Conservation (phyloP, 2,797 vertebrate genomes). For the Glossophaga mutica region DNA sequence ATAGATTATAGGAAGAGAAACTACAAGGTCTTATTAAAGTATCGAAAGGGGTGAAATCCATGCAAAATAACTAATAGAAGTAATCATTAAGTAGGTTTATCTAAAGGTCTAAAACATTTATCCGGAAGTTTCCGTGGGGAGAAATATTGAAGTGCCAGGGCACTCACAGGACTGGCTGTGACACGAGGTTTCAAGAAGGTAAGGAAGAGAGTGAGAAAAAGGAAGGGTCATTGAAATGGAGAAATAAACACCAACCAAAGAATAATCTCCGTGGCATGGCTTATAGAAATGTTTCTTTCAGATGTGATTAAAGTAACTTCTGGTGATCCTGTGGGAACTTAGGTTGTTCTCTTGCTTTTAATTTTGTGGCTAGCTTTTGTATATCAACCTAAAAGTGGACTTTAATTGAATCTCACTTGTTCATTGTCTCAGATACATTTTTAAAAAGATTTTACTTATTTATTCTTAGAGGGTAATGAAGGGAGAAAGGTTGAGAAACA, state of each 20-base stretch:
- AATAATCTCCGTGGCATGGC: neutral
- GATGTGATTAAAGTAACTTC: neutral
- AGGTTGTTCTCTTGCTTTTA: neutral
- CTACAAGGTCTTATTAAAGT: neutral
- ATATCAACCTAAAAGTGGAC: neutral
- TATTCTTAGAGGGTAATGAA: neutral
- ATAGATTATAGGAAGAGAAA: neutral
- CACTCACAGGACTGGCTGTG: neutral
- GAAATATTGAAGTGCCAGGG: neutral
- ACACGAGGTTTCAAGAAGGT: neutral
- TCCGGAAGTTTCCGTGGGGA: neutral
- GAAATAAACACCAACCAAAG: neutral
- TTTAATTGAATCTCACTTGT: neutral
- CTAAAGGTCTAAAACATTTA: neutral
- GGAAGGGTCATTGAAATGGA: neutral
- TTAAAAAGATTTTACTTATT: neutral
- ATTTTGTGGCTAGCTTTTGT: neutral
- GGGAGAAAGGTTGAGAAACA: neutral
- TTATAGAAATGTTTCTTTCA: neutral
- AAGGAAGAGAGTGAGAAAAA: neutral
- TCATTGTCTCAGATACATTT: neutral
- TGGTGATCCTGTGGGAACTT: neutral
- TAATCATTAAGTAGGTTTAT: neutral
- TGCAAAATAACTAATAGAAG: neutral
- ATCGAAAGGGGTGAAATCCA: neutral